Base-by-base conservation (phyloP, 2,797 vertebrate species). In the Poeciliopsis turneri region DNA sequence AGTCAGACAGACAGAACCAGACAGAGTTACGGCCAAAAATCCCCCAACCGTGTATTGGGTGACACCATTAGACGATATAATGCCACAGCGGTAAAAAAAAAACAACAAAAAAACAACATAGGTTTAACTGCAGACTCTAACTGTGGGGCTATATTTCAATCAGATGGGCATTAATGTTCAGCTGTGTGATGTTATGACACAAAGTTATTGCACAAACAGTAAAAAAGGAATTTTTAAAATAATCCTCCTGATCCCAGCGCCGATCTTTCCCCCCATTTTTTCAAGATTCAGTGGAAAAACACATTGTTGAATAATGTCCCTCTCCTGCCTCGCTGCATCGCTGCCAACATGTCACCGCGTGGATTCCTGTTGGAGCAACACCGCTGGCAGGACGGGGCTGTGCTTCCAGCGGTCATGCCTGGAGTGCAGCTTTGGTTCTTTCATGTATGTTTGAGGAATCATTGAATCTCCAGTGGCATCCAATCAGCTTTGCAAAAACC, bases 241-340 rank as follows among this genome's bases (percentile, higher is more conserved):
- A 84, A 78, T 68, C 70, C 47, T 91, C 53, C 89, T 94, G 93
- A 90, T 70, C 88, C 85, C 82, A 87, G 85, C 30, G 72, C 82
- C 45, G 75, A 33, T 3, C 55, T 57, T 66, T 73, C 51, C 57
- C 74, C 57, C 68, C 33, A 30, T 30, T 33, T 72, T 93, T 75
- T 81, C 81, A 87, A 85, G 80, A 78, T 84, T 46, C 76, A 81
- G 79, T 92, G 93, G 92, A 95, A 95, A 95, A 92, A 92, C 86
- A 90, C 83, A 85, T 85, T 88, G 80, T 81, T 86, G 55, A 92
- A 79, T 87, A 77, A 85, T 82, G 86, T 72, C 80, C 93, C 88
- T 90, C 89, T 89, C 87, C 81, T 86, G 85, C 80, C 51, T 84
- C 78, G 23, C 66, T 36, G 10, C 76, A 73, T 82, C 84, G 76